Percentiles rank a stretch among this genome's conserved stretches.
phyloP scores from a whole-genome alignment of 2,113 vertebrate species.

The Tetraodon nigroviridis region DNA sequence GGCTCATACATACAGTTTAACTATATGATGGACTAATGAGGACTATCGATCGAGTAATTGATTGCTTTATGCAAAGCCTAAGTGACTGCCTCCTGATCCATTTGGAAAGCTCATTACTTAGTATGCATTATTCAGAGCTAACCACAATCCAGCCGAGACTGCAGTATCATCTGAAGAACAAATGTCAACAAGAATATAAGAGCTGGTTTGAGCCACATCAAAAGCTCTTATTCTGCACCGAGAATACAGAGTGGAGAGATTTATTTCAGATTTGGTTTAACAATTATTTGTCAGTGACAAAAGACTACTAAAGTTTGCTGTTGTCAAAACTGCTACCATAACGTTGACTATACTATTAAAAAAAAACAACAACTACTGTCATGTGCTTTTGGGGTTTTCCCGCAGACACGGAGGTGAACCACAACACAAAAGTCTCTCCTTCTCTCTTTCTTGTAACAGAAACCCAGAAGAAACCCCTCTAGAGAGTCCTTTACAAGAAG shows the following conservation, averaged over 20 bases:
- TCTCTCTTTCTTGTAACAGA: conserved; percentile 46
- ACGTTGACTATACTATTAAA: conserved; percentile 21
- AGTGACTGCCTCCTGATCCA: conserved; percentile 72
- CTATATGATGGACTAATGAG: conserved; percentile 73
- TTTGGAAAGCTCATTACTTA: conserved; percentile 74
- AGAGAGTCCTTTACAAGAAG: conserved; percentile 41
- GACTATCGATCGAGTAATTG: conserved; percentile 78
- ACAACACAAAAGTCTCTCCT: conserved; percentile 40
- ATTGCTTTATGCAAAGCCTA: conserved; percentile 75
- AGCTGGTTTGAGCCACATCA: conserved; percentile 33
- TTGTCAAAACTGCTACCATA: conserved; percentile 24
- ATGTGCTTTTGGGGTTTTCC: conserved; percentile 38
- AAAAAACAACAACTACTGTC: no score
- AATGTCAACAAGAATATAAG: conserved; percentile 51
- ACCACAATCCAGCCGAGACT: conserved; percentile 48
- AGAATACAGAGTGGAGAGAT: conserved; percentile 21
- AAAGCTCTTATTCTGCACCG: conserved; percentile 21
- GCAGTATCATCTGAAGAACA: conserved; percentile 37
- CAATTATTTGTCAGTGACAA: conserved; percentile 14
- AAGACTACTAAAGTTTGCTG: conserved; percentile 7
- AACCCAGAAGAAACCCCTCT: conserved; percentile 33
- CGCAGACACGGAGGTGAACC: conserved; percentile 42
- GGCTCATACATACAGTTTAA: conserved; percentile 65
- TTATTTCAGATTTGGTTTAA: conserved; percentile 9
- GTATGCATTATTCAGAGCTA: conserved; percentile 75